Evolutionary conservation across 1,140 invertebrate species (phyloP).

Genomic region (Pseudobourletiella spinata): DNA sequence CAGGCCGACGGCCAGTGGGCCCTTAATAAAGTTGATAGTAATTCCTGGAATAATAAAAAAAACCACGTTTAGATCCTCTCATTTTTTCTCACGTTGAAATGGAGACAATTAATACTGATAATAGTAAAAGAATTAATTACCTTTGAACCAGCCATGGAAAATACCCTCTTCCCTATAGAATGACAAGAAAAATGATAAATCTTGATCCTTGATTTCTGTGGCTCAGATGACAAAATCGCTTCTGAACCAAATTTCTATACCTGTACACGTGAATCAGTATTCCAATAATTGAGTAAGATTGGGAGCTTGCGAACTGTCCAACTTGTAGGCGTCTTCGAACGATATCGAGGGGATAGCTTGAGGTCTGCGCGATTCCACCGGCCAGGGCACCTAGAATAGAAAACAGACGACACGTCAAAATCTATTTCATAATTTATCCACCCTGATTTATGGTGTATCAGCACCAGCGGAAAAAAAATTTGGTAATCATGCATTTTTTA

Average conservation of each 20-base stretch:
- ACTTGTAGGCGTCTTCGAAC: constrained; percentile 44
- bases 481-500: too few species aligned
- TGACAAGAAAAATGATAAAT: not conserved
- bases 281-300: constrained; percentile 44
- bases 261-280: constrained; percentile 55
- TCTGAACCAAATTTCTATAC: too few species aligned
- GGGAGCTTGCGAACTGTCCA: constrained; percentile 51
- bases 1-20: constrained; percentile 95
- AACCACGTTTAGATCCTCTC: not conserved
- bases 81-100: too few species aligned
- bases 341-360: constrained; percentile 66
- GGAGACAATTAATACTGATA: too few species aligned
- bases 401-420: not conserved
- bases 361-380: constrained; percentile 86
- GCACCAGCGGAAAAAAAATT: too few species aligned
- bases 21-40: constrained; percentile 99
- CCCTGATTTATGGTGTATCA: too few species aligned
- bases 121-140: constrained; percentile 62
- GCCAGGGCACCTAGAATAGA: constrained; percentile 69
- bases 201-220: too few species aligned
- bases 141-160: constrained; percentile 88
- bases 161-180: constrained; percentile 68
- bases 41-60: constrained; percentile 42
- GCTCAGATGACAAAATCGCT: constrained; percentile 1
- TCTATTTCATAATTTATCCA: too few species aligned